A percentile compares a stretch with the other conserved stretches of the same genome.
Conservation (phyloP, 2,113 vertebrate species). For the Desmodus rotundus region DNA sequence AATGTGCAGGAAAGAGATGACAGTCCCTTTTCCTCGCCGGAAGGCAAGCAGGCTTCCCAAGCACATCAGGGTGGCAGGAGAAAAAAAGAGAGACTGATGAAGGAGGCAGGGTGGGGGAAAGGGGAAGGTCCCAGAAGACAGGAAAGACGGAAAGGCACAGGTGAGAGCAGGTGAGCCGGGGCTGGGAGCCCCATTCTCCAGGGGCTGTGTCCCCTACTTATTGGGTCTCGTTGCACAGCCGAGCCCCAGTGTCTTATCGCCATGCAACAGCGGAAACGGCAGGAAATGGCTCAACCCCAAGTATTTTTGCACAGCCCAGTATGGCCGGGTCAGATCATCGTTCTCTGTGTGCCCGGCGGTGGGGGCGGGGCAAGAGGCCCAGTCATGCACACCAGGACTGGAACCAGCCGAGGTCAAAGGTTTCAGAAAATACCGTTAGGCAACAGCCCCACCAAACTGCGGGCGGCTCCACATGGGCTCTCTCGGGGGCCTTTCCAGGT, state of each 20-base stretch:
- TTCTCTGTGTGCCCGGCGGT: not conserved
- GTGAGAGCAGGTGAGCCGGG: not conserved
- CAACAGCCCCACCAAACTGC: not conserved
- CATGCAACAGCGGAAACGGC: constrained; percentile 67
- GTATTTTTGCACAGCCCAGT: constrained; percentile 56
- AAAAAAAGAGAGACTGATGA: not conserved
- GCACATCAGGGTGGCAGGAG: not conserved
- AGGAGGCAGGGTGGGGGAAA: not conserved
- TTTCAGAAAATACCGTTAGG: not conserved
- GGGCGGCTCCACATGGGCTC: not conserved
- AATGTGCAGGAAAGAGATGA: not conserved
- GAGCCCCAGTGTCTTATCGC: constrained; percentile 61
- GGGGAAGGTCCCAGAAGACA: not conserved
- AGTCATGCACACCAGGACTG: not conserved
- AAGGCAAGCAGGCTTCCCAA: not conserved
- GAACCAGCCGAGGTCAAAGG: constrained; percentile 41
- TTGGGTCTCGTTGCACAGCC: not conserved
- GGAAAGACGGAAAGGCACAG: not conserved
- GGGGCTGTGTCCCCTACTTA: not conserved
- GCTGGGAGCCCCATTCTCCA: not conserved
- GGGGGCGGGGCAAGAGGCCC: constrained; percentile 32
- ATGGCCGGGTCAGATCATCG: not conserved
- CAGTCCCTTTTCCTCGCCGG: not conserved
- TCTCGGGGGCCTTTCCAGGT: not conserved
- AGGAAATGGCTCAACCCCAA: constrained; percentile 75